Conservation (phyloP, 2,888 invertebrate species). For the Notocelia uddmanniana region DNA sequence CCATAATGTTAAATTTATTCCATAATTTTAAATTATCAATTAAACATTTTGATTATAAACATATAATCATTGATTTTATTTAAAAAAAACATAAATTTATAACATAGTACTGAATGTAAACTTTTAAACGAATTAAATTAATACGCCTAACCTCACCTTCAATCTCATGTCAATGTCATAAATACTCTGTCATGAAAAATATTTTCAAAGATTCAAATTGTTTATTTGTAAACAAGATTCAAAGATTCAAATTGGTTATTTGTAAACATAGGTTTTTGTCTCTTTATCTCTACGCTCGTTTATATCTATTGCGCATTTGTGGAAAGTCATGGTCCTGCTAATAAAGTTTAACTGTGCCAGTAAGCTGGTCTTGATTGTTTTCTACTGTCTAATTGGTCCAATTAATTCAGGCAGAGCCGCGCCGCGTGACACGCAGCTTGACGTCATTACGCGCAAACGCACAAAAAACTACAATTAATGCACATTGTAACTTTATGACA, state of each 20-base stretch:
- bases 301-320: background rate
- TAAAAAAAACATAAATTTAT: too few relatives aligned
- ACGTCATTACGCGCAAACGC: conserved; percentile 76
- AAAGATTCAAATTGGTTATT: too few relatives aligned
- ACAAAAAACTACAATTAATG: conserved; percentile 57
- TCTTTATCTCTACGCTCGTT: background rate
- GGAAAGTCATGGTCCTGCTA: conserved; percentile 1
- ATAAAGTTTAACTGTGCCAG: conserved; percentile 33
- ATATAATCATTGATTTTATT: too few relatives aligned
- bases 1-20: too few relatives aligned
- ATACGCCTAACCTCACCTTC: background rate
- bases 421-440: conserved; percentile 70
- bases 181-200: background rate
- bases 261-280: too few relatives aligned
- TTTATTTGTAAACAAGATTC: too few relatives aligned
- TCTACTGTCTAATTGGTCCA: conserved; percentile 78
- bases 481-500: conserved; percentile 57
- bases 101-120: too few relatives aligned
- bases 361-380: conserved; percentile 76
- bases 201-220: too few relatives aligned
- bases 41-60: too few relatives aligned
- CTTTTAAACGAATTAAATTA: too few relatives aligned
- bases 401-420: conserved; percentile 78
- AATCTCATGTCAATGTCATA: background rate
- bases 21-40: too few relatives aligned